Base-by-base conservation (phyloP, 2,888 invertebrate species). In the Sarcophaga subvicina region DNA sequence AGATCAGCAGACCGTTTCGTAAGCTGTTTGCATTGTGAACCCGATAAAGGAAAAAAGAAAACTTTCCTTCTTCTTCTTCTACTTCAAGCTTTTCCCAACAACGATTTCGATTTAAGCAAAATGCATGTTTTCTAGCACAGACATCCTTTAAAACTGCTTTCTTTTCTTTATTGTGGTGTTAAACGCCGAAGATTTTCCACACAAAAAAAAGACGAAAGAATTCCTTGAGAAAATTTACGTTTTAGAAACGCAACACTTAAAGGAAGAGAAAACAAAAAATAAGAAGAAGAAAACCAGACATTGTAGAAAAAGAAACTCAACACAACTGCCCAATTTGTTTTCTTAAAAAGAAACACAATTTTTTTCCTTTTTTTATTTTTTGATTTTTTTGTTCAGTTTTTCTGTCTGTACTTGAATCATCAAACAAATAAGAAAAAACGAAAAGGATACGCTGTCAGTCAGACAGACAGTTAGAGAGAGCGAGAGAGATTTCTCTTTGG, bases 111-210 rank as follows among this genome's bases (percentile, higher is more conserved):
- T 37, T 37, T 37, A 37, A 49, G 27, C 83, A 88, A 80, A 83
- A 88, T 88, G 88, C 72, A 63, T 83, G 73, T 83, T 86, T 88
- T 85, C 88, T 86, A 88, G 85, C 85, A 86, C 67, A 80, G 84
- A 83, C 78, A 71, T 77, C 12, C 17, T 73, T 79, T 71, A 59
- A 49, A 45, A 75, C 63, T 54, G 49, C 49, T 75, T 69, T 82
- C 69, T 59, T 59, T 75, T 82, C 47, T 71, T 75, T 63, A 49
- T 54, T 73, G 80, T 67, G 54, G 5, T 17, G 27, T 70, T 12
- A 77, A 37, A 37, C 37, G 37, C 37, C 1, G 2, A 2, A 37
- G 37, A 37, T 37, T 37, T 37, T 37, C 37, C 37, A 6, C 0
- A 71, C n/a, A 83, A 69, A 70, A 80, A 73, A 22, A 3, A 47